Base-by-base conservation (phyloP, 1,140 invertebrate species). In the Carposina sasakii region DNA sequence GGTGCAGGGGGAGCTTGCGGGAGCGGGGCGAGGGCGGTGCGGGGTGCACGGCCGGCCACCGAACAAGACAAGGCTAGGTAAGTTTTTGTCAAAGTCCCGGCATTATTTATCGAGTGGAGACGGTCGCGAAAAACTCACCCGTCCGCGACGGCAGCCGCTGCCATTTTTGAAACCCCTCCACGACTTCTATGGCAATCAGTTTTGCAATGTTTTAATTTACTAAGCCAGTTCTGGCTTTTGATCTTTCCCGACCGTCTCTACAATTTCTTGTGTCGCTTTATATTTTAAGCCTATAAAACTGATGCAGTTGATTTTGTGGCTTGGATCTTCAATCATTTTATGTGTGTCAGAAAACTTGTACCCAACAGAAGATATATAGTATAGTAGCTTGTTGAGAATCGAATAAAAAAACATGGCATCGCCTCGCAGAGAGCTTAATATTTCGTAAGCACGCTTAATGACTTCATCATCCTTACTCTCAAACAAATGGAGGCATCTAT, bases 81-180 rank as follows among this genome's bases (percentile, higher is more conserved):
- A 83, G 79, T 83, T 83, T 83, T 83, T 83, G 75, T 78, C 79
- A 83, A 81, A 79, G 74, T 75, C 68, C 67, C 76, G 73, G 70
- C 76, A 81, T 83, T 83, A 81, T 83, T 81, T 83, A 83, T 79
- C 73, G 74, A 70, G 76, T 69, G 79, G 79, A 79, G 79, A 83
- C 77, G 67, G 74, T 76, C 66, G 79, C 77, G 79, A 83, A 83
- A 83, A 83, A 83, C 67, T 76, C 60, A 77, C 71, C 71, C 67
- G 69, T 67, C 75, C 71, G 71, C 67, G 69, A 65, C 75, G 67
- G 76, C 77, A 81, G 67, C 67, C 71, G 74, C 67, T 72, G 76
- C 79, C 77, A 83, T 81, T 79, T 83, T 79, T 73, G 74, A 81
- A 83, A 74, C 71, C 66, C 69, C 63, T 63, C 70, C 75, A 67